These are phyloP conservation scores for Enteromius thamalakanensis DNA, from an alignment of 2,797 vertebrate species.

Conservation along the genomic window DNA sequence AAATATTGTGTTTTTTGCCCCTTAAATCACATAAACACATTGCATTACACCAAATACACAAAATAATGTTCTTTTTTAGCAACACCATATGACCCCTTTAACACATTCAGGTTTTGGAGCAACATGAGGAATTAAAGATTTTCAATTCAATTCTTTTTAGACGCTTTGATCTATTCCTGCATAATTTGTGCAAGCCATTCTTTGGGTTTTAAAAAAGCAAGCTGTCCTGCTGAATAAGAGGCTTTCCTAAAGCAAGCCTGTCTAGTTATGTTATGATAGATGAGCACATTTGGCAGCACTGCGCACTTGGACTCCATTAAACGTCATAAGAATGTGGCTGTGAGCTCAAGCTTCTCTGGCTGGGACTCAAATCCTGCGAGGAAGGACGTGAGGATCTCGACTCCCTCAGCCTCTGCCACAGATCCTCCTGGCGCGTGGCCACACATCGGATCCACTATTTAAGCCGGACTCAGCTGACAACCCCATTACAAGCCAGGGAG, in stretches of 20 bases:
- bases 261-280: neutral
- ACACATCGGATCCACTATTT: constrained; percentile 68
- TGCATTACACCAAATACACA: no score
- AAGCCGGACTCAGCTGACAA: constrained; percentile 59
- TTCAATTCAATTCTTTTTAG: neutral
- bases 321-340: constrained; percentile 32
- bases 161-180: no score
- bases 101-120: neutral
- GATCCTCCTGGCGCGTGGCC: constrained; percentile 42
- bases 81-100: neutral
- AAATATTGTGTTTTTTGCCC: no score
- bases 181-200: neutral
- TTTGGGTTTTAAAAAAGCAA: neutral
- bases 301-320: constrained; percentile 26
- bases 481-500: constrained; percentile 60
- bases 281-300: constrained; percentile 24
- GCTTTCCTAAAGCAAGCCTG: constrained; percentile 9
- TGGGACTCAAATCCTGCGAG: constrained; percentile 4
- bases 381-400: constrained; percentile 32
- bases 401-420: constrained; percentile 23
- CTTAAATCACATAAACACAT: no score
- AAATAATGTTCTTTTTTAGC: no score
- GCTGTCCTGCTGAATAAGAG: neutral
- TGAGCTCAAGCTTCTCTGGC: constrained; percentile 9
- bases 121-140: neutral